phyloP scores from a whole-genome alignment of 1,140 invertebrate species.

The Dreissena rostriformis region DNA sequence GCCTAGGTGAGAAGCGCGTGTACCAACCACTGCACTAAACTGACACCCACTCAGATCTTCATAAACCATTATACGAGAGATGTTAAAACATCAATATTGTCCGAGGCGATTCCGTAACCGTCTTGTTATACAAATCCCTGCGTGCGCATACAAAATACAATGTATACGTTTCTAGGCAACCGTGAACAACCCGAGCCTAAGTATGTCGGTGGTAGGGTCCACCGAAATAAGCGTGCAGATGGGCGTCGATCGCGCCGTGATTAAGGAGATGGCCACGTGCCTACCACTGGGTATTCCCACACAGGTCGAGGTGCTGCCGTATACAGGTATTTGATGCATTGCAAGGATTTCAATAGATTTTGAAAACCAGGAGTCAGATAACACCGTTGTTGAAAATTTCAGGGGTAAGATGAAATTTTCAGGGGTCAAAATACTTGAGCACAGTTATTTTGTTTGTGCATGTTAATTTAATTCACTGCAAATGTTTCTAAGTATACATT shows the following conservation, averaged over 20 bases:
- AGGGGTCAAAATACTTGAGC: background rate
- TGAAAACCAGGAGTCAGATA: background rate
- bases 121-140: too few relatives aligned
- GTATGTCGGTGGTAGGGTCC: background rate
- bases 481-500: too few relatives aligned
- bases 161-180: background rate
- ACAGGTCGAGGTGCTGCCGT: background rate
- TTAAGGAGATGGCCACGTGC: background rate
- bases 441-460: background rate
- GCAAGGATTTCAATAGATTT: background rate
- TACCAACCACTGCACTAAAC: too few relatives aligned
- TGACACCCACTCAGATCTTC: too few relatives aligned
- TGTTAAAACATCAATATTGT: too few relatives aligned
- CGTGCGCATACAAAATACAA: too few relatives aligned
- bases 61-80: too few relatives aligned
- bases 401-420: background rate
- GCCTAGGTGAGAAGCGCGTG: too few relatives aligned
- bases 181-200: background rate
- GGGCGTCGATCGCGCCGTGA: slow-evolving; percentile 13
- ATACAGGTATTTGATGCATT: slow-evolving; percentile 22
- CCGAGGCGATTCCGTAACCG: too few relatives aligned
- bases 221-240: background rate
- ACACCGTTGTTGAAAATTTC: background rate
- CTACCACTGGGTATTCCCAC: background rate
- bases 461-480: too few relatives aligned